Percentiles rank a stretch among this genome's conserved stretches.
Evolutionary conservation across 2,888 invertebrate genomes (phyloP).

Genomic region (Sepioteuthis lessoniana): DNA sequence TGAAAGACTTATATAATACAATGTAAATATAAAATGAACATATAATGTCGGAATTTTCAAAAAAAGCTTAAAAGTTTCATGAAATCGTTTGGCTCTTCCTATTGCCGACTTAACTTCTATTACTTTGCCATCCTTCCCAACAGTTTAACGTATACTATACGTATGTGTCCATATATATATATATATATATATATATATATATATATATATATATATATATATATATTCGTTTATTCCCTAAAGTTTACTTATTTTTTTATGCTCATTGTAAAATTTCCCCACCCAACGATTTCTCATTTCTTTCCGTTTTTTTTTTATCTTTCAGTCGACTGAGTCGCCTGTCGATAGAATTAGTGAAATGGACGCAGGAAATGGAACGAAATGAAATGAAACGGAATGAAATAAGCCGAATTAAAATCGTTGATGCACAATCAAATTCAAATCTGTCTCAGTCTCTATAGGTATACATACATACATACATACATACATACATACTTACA

Average conservation of each 20-base stretch:
- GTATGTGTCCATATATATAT: too few species aligned
- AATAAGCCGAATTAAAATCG: constrained; percentile 33
- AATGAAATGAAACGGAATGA: constrained; percentile 33
- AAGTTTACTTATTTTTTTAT: background rate
- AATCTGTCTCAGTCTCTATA: background rate
- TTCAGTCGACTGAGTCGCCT: constrained; percentile 33
- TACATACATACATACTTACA: background rate
- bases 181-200: too few species aligned
- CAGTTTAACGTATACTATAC: too few species aligned
- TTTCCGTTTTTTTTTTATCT: background rate
- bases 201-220: too few species aligned
- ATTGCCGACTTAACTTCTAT: background rate
- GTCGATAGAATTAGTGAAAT: constrained; percentile 33
- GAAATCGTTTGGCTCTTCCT: background rate
- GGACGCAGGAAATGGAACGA: constrained; percentile 33
- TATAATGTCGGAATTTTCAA: background rate
- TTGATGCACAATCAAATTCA: constrained; percentile 23
- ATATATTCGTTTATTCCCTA: background rate
- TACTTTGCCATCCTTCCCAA: too few species aligned
- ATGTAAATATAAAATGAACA: background rate
- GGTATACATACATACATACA: background rate
- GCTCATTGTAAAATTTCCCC: background rate
- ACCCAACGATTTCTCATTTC: background rate
- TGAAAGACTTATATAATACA: background rate
- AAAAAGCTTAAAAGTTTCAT: background rate